Base-by-base conservation (phyloP, 2,113 vertebrate species). In the Stigmatopora nigra region DNA sequence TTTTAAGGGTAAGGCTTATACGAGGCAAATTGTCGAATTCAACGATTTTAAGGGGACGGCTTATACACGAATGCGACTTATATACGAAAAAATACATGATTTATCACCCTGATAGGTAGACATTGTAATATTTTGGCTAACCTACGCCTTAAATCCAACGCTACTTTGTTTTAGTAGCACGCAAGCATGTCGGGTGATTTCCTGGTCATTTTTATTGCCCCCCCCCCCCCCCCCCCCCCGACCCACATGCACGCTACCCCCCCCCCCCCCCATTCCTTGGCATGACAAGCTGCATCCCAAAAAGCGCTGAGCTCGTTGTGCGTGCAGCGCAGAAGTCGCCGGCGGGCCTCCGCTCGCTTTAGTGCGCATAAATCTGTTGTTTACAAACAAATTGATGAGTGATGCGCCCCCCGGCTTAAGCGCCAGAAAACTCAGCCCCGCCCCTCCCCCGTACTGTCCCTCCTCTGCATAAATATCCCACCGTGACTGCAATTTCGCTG, bases 341-440 rank as follows among this genome's bases (percentile, higher is more conserved):
- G 53, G 12, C 22, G 53, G 53, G 22, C 22, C 53, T 72, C 57
- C 78, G 82, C 81, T 82, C 82, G 82, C 87, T 88, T 88, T 86
- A 71, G 78, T 82, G 82, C 78, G 69, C 82, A 80, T 82, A 88
- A 89, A 91, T 90, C 82, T 89, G 84, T 67, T 88, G 84, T 91
- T 90, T 91, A 88, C 90, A 87, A 90, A 90, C 89, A 90, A 82
- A 89, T 78, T 86, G 88, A 87, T 87, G 87, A 90, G 84, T 89
- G 85, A 84, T 80, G 84, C 82, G 66, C 80, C 88, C 84, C 79
- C 67, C 77, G 79, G 90, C 85, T 78, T 81, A 83, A 81, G 76
- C 69, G 44, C 76, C 83, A 84, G n/a, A n/a, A n/a, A n/a, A n/a
- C 76, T 77, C 73, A 81, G 80, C 76, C 22, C 5, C 4, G 13